A percentile compares a stretch with the other conserved stretches of the same genome.
These are phyloP conservation scores for Diacarnus erythraeanus DNA, from an alignment of 37 sponge, comb jelly and placozoan genomes.

Conservation along the genomic window DNA sequence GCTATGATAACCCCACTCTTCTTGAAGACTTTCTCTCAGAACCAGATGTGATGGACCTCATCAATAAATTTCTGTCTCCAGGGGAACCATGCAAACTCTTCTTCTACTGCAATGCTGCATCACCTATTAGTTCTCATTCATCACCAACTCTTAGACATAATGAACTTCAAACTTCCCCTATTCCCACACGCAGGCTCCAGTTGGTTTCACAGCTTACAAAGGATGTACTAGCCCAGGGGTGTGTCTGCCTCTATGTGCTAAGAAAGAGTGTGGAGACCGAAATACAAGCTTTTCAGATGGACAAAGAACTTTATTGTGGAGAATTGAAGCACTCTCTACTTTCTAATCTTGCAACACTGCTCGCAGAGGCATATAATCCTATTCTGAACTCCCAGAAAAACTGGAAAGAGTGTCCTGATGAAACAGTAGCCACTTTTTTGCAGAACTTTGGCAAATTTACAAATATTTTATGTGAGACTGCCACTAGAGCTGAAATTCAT, in stretches of 20 bases:
- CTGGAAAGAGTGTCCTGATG: constrained; percentile 73
- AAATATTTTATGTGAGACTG: constrained; percentile 24
- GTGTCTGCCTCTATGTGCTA: constrained; percentile 70
- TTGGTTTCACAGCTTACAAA: constrained; percentile 30
- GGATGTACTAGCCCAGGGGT: constrained; percentile 38
- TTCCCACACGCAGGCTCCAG: constrained; percentile 36
- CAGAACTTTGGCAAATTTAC: constrained; percentile 47
- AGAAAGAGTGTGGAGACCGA: constrained; percentile 40
- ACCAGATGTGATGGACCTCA: constrained; percentile 71
- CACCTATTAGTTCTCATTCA: constrained; percentile 5
- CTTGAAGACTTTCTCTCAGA: constrained; percentile 91
- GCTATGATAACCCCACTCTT: constrained; percentile 88
- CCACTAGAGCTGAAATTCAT: constrained; percentile 24
- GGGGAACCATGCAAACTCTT: constrained; percentile 76
- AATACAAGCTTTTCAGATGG: constrained; percentile 57
- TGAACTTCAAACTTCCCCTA: constrained; percentile 8
- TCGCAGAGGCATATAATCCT: constrained; percentile 74
- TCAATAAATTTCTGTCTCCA: constrained; percentile 78
- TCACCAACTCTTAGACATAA: not conserved
- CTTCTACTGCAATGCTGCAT: constrained; percentile 76
- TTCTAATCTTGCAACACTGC: constrained; percentile 57
- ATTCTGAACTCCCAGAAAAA: constrained; percentile 68
- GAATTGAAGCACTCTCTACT: constrained; percentile 76
- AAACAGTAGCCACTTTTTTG: constrained; percentile 55
- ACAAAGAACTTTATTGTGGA: constrained; percentile 82